Base-by-base conservation (phyloP, 2,113 vertebrate genomes). In the Notothenia coriiceps region DNA sequence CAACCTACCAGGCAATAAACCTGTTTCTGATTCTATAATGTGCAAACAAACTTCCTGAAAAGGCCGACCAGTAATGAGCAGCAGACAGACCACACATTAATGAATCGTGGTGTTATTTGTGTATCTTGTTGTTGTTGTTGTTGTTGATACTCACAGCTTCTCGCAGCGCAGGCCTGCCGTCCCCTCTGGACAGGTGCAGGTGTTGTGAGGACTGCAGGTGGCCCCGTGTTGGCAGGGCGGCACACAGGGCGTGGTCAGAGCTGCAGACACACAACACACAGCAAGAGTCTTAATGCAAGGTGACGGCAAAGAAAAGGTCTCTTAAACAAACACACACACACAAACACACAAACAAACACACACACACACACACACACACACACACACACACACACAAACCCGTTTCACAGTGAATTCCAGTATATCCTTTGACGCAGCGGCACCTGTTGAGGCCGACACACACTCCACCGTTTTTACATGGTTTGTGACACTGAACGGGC, bases 361-460 rank as follows among this genome's bases (percentile, higher is more conserved):
- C 18, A 60, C 25, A 43, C n/a, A 46, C 47, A 40, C 18, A 68
- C 2, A 84, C 93, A 40, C 14, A 64, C 18, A 60, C 25, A 47
- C 33, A 66, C 44, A 62, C 14, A 49, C 0, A 46, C 47, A 40
- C 18, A 68, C 2, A 84, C 93, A 40, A 6, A 96, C 95, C 95
- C 18, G 91, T 94, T 84, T 96, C 92, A 85, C 95, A 96, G 61
- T 87, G 57, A 55, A 15, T 35, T 60, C 95, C 95, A 1, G 86
- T 93, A 44, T 94, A 96, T 43, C 93, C 94, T 82, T 77, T 83
- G 59, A 76, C n/a, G 67, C 95, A 96, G 47, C 74, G 92, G 74
- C 95, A 96, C 70, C 91, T 86, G 87, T 94, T 95, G 77, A 94
- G 89, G 61, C 95, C 95, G 20, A 94, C 90, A 77, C 95, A 96